phyloP scores from a whole-genome alignment of 2,113 vertebrate species.

The Columbina picui region DNA sequence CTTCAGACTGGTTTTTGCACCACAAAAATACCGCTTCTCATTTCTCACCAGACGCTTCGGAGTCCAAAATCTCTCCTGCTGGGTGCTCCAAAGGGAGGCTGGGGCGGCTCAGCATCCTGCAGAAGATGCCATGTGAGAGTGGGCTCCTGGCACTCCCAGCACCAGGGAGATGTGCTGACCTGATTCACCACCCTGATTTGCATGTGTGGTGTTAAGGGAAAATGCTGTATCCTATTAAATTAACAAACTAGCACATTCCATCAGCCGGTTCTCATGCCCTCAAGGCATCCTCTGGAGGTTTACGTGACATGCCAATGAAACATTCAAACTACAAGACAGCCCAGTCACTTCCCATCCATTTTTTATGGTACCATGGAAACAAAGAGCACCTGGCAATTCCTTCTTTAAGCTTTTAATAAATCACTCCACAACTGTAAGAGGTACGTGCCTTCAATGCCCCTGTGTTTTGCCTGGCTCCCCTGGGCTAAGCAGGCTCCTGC shows the following conservation, averaged over 20 bases:
- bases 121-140: background rate
- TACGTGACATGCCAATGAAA: constrained; percentile 57
- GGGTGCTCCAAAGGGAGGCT: background rate
- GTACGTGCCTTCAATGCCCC: background rate
- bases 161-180: constrained; percentile 9
- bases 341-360: constrained; percentile 70
- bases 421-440: constrained; percentile 32
- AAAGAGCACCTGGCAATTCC: constrained; percentile 28
- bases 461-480: background rate
- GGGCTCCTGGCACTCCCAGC: background rate
- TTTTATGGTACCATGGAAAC: constrained; percentile 73
- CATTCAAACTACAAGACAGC: constrained; percentile 57
- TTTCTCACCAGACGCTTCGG: background rate
- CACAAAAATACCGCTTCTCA: background rate
- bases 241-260: constrained; percentile 68
- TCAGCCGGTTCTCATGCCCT: constrained; percentile 62
- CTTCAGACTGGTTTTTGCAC: background rate
- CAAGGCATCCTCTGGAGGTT: constrained; percentile 68
- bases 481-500: background rate
- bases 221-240: constrained; percentile 58
- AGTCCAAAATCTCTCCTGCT: background rate
- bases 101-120: background rate
- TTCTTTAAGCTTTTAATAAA: constrained; percentile 51
- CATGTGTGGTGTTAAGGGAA: constrained; percentile 6
- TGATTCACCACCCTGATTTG: constrained; percentile 43